These are phyloP conservation scores for Drosophila colorata DNA, from an alignment of 2,888 invertebrate species.

Conservation along the genomic window DNA sequence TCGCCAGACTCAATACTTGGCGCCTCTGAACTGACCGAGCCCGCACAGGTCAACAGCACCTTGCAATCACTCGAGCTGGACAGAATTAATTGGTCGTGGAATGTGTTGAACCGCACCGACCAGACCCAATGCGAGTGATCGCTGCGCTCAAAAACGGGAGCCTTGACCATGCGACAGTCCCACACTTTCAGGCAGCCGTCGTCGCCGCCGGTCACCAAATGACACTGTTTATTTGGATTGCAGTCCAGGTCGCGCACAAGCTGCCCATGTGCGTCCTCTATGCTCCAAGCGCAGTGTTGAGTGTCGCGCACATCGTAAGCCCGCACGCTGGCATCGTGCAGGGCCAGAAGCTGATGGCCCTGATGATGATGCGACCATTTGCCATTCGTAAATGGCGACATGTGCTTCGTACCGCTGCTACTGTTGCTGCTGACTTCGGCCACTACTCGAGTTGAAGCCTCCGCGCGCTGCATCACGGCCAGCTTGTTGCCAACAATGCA, in stretches of 20 bases:
- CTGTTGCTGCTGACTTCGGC: conserved; percentile 76
- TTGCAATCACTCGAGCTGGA: conserved; percentile 98
- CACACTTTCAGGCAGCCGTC: conserved; percentile 98
- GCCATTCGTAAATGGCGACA: conserved; percentile 92
- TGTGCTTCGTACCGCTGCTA: conserved; percentile 88
- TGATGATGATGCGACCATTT: conserved; percentile 98
- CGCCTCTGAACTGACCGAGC: conserved; percentile 93
- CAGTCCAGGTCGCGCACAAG: conserved; percentile 96
- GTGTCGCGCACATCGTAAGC: conserved; percentile 95
- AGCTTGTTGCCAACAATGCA: conserved; percentile 92
- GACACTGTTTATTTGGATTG: conserved; percentile 99
- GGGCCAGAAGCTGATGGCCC: conserved; percentile 90
- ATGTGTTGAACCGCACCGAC: conserved; percentile 97
- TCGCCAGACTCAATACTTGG: conserved; percentile 35
- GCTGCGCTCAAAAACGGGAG: conserved; percentile 91
- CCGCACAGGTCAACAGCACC: conserved; percentile 94
- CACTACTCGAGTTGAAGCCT: conserved; percentile 85
- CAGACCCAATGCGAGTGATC: conserved; percentile 98
- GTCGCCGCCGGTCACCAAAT: conserved; percentile 96
- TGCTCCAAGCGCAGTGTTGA: conserved; percentile 91
- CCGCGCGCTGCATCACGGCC: conserved; percentile 90
- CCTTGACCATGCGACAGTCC: conserved; percentile 94
- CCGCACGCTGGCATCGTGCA: conserved; percentile 93
- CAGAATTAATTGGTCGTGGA: conserved; percentile 97
- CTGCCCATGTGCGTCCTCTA: conserved; percentile 95